Evolutionary conservation across 2,888 invertebrate genomes (phyloP).

Genomic region (Poecilus cupreus): DNA sequence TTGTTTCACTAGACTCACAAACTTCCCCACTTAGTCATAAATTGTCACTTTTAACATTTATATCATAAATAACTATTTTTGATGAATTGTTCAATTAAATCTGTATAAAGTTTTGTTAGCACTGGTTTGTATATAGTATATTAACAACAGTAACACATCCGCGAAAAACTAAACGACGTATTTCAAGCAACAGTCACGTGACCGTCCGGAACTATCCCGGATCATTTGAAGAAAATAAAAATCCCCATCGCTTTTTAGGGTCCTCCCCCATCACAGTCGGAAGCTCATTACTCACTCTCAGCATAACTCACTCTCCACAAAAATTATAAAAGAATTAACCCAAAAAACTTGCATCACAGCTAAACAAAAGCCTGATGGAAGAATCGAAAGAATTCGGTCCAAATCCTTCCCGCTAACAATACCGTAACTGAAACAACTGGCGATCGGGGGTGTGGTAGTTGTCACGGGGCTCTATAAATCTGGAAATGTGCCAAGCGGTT

Average conservation of each 20-base stretch:
- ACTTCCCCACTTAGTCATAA: too few relatives aligned
- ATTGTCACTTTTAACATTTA: not conserved
- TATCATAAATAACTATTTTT: not conserved
- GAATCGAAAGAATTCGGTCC: conserved; percentile 12
- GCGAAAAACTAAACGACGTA: conserved; percentile 42
- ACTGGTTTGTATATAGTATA: not conserved
- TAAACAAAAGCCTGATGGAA: not conserved
- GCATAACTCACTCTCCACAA: conserved; percentile 6
- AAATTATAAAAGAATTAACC: conserved; percentile 33
- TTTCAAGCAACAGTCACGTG: conserved; percentile 59
- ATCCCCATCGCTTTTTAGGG: conserved; percentile 51
- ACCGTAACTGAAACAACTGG: conserved; percentile 10
- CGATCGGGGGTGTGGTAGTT: conserved; percentile 36
- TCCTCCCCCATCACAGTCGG: conserved; percentile 1
- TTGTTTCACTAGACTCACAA: too few relatives aligned
- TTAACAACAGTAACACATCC: not conserved
- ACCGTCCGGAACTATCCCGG: conserved; percentile 62
- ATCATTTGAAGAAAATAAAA: conserved; percentile 64
- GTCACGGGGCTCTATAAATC: conserved; percentile 32
- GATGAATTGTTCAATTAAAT: too few relatives aligned
- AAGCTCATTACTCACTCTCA: conserved; percentile 6
- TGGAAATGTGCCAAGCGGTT: conserved; percentile 33
- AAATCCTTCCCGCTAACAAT: conserved; percentile 27
- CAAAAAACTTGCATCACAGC: not conserved
- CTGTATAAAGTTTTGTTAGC: not conserved